A percentile compares a stretch with the other conserved stretches of the same genome.
Evolutionary conservation across 2,113 vertebrate species (phyloP).

Genomic region (Psittacula cyanocephala): DNA sequence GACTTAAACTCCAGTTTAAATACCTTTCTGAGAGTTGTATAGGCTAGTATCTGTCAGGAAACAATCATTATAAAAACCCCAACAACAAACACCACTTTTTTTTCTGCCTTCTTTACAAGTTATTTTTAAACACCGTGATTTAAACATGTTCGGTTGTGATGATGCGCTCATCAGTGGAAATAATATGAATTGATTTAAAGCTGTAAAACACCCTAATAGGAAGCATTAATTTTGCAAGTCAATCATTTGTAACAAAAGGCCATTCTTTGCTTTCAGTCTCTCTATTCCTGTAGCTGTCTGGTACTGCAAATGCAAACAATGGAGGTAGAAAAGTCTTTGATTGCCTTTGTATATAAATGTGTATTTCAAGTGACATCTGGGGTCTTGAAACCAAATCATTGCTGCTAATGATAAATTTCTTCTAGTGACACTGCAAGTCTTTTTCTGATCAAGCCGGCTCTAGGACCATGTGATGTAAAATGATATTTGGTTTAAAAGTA

Average conservation of each 20-base stretch:
- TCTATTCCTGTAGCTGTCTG: background rate
- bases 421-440: background rate
- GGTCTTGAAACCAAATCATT: background rate
- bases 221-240: background rate
- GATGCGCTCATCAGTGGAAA: background rate
- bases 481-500: background rate
- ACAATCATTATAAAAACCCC: background rate
- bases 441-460: rapidly evolving
- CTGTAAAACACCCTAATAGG: background rate
- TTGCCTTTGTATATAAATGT: background rate
- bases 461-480: background rate
- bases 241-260: background rate
- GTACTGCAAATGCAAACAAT: background rate
- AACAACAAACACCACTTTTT: too few relatives aligned
- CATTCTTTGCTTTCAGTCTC: background rate
- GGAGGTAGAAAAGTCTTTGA: background rate
- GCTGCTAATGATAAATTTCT: background rate
- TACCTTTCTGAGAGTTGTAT: background rate
- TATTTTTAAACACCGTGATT: background rate
- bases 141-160: background rate
- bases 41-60: background rate
- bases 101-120: background rate
- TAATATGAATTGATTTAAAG: background rate
- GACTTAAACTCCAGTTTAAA: background rate
- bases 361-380: background rate